Evolutionary conservation across 1,140 invertebrate species (phyloP), one percentile per base, ranked within the genome.

Genomic region (Drosophila tani): DNA sequence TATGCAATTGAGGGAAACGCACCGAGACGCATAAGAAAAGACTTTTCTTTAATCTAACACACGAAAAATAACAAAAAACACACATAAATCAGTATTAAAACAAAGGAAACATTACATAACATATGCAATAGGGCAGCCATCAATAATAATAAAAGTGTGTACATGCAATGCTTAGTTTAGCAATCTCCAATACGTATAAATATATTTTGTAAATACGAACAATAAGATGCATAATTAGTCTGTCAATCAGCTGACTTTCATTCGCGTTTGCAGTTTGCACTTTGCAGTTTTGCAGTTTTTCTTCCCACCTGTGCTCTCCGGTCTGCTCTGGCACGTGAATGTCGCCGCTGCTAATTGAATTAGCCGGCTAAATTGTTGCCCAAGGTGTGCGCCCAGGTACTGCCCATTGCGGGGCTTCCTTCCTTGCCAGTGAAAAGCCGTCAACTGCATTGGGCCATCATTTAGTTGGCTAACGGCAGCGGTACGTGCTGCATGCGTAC

Each of bases 1-100:
- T 97, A 71, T 97, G 96, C 94, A 97, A 97, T 93, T 96, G 67
- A 93, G 53, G 29, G n/a, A 21, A 12, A 35, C 7, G 32, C 6
- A 59, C n/a, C 32, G 19, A 41, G 15, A 4, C 41, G 55, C 29
- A 57, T 51, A 79, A 59, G 58, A 71, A 79, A 79, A 79, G 77
- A 79, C 67, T 79, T 79, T 79, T 68, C 81, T 83, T 74, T 68
- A 69, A 80, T 67, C 55, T 65, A 64, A 69, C 62, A 63, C 58
- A 67, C 46, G 59, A 81, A 15, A 47, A 43, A 50, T 32, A 56
- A 40, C 27, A 50, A 32, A 45, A 40, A 35, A 40, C 24, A 64
- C 21, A 65, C 29, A 66, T 7, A 35, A 56, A 76, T 60, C 82
- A 82, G 83, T 85, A 86, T 86, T 82, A 79, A 78, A 69, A 66